Percentiles rank a stretch among this genome's conserved stretches.
These are phyloP conservation scores for Chinchilla lanigera DNA, from an alignment of 2,113 vertebrate species.

Conservation along the genomic window DNA sequence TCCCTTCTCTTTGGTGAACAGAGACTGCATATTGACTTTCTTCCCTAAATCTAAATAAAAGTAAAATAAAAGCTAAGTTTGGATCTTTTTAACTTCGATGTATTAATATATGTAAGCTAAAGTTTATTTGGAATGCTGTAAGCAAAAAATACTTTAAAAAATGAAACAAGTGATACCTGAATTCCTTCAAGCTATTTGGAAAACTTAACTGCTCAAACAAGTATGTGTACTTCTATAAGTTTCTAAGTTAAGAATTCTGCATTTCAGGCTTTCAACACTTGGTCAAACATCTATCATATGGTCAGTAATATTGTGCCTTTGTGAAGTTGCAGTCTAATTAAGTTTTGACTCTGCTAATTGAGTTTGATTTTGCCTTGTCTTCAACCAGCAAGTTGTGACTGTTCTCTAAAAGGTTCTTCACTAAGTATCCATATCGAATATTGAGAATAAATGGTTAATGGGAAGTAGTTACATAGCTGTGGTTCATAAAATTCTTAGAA, in stretches of 20 bases:
- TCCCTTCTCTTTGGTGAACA: not conserved
- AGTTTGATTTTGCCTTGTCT: constrained; percentile 55
- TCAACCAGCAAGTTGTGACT: constrained; percentile 61
- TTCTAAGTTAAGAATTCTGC: constrained; percentile 67
- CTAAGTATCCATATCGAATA: not conserved
- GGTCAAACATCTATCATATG: constrained; percentile 43
- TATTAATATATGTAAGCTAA: constrained; percentile 4
- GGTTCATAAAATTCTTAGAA: not conserved
- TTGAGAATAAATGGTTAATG: not conserved
- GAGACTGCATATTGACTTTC: not conserved
- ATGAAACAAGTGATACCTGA: not conserved
- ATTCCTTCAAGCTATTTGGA: constrained; percentile 39
- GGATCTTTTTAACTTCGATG: constrained; percentile 24
- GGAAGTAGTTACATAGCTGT: constrained; percentile 12
- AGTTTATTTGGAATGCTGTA: constrained; percentile 27
- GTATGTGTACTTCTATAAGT: constrained; percentile 11
- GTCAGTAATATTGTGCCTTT: constrained; percentile 59
- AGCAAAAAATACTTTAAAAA: not conserved
- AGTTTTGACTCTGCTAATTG: constrained; percentile 46
- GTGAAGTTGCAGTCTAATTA: constrained; percentile 54
- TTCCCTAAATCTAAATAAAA: not conserved
- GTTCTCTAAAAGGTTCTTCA: constrained; percentile 20
- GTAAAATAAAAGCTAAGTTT: constrained; percentile 49
- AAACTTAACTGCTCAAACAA: constrained; percentile 53
- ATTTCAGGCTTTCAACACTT: constrained; percentile 64